These are phyloP conservation scores for Artemia sp. DNA, from an alignment of 2,888 invertebrate species.

Conservation along the genomic window DNA sequence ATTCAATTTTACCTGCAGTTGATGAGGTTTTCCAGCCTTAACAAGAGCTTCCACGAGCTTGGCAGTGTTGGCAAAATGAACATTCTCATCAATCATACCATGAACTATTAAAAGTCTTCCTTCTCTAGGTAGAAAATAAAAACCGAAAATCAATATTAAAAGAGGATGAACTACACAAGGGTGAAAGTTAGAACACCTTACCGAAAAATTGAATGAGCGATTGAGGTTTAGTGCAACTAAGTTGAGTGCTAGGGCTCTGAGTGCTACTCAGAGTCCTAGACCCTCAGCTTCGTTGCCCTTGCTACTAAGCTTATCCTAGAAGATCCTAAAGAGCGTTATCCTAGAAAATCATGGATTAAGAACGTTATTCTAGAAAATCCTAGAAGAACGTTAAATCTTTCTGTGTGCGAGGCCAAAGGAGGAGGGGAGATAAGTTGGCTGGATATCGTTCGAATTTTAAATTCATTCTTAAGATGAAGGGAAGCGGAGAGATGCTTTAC, in stretches of 20 bases:
- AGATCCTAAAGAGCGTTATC: no score
- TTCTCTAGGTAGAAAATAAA: constrained; percentile 40
- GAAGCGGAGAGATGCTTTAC: no score
- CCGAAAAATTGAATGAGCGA: neutral
- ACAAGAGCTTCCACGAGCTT: constrained; percentile 74
- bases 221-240: neutral
- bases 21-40: constrained; percentile 87
- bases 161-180: neutral
- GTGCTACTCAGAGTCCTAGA: neutral
- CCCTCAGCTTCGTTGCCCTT: no score
- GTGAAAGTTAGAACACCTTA: neutral
- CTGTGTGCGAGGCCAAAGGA: no score
- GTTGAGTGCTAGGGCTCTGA: neutral
- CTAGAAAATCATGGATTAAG: no score
- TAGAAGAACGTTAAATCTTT: no score
- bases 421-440: no score
- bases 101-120: constrained; percentile 84
- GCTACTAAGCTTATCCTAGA: no score
- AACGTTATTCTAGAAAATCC: no score
- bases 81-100: constrained; percentile 95
- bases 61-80: constrained; percentile 91
- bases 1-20: constrained; percentile 46
- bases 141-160: neutral
- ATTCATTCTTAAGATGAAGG: no score
- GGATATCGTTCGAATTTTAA: no score